phyloP scores from a whole-genome alignment of 2,797 vertebrate species.

The Lagocephalus sceleratus region DNA sequence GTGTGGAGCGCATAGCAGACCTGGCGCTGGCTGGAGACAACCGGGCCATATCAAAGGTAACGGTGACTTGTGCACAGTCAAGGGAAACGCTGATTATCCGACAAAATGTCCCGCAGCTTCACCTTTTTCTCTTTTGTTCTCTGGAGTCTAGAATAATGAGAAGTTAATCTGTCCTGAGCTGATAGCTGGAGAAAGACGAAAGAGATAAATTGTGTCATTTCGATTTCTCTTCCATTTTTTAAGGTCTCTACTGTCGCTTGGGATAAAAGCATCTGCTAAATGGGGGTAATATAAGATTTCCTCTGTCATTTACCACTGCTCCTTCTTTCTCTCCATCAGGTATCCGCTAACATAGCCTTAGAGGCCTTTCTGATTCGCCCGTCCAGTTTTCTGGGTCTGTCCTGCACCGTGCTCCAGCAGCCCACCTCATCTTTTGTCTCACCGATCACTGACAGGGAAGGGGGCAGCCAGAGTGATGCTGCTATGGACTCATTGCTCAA shows the following conservation, averaged over 20 bases:
- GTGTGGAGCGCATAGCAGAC: slow-evolving; percentile 84
- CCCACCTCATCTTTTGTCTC: slow-evolving; percentile 39
- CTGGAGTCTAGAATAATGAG: slow-evolving; percentile 37
- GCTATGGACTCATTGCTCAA: slow-evolving; percentile 75
- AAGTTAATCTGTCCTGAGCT: slow-evolving; percentile 45
- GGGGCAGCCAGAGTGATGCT: slow-evolving; percentile 36
- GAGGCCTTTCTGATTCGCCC: slow-evolving; percentile 83
- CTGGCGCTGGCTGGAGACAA: slow-evolving; percentile 74
- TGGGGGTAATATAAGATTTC: slow-evolving; percentile 23
- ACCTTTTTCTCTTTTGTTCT: slow-evolving; percentile 21
- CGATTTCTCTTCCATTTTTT: slow-evolving; percentile 40
- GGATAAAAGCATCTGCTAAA: slow-evolving; percentile 37
- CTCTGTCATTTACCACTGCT: background rate
- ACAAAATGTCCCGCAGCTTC: slow-evolving; percentile 31
- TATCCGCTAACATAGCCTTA: slow-evolving; percentile 85
- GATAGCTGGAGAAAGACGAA: slow-evolving; percentile 35
- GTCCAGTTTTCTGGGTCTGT: slow-evolving; percentile 81
- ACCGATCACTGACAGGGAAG: slow-evolving; percentile 42
- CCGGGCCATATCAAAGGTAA: slow-evolving; percentile 84
- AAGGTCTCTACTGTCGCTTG: slow-evolving; percentile 20
- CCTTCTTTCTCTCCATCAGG: slow-evolving; percentile 49
- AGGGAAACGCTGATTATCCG: slow-evolving; percentile 37
- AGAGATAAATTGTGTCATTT: slow-evolving; percentile 52
- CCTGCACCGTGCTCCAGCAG: slow-evolving; percentile 81
- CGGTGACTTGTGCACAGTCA: background rate